A percentile compares a stretch with the other conserved stretches of the same genome.
phyloP scores from a whole-genome alignment of 2,888 invertebrate genomes.

The Pristionchus arcanus region DNA sequence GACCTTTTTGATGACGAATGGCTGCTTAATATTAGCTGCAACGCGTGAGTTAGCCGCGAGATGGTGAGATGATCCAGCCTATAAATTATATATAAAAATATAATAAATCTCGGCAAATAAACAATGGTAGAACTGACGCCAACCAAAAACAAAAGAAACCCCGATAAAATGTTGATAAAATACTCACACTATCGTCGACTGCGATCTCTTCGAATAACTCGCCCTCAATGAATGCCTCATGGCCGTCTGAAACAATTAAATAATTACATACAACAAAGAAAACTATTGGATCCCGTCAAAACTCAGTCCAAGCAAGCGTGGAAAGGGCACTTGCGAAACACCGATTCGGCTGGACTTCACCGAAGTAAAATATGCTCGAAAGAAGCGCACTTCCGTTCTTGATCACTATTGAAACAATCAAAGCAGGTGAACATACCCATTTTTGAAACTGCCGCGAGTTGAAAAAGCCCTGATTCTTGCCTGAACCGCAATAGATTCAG shows the following conservation, averaged over 20 bases:
- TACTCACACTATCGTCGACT: conserved; percentile 11
- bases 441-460: conserved; percentile 31
- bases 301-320: neutral
- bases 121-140: neutral
- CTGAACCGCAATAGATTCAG: conserved; percentile 8
- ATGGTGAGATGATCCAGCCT: conserved; percentile 16
- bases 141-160: neutral
- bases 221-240: conserved; percentile 11
- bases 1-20: neutral
- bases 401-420: neutral
- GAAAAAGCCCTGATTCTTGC: conserved; percentile 44
- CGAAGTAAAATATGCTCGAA: neutral
- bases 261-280: neutral
- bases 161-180: neutral
- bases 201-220: conserved; percentile 25
- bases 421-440: conserved; percentile 38
- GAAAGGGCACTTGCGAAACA: neutral
- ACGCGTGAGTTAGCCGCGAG: neutral
- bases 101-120: neutral
- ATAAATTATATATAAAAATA: neutral
- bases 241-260: neutral
- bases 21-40: neutral
- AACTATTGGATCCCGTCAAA: neutral
- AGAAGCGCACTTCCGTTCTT: neutral
- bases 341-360: neutral